phyloP scores from a whole-genome alignment of 1,140 invertebrate genomes.

The Drosophila setifemur region DNA sequence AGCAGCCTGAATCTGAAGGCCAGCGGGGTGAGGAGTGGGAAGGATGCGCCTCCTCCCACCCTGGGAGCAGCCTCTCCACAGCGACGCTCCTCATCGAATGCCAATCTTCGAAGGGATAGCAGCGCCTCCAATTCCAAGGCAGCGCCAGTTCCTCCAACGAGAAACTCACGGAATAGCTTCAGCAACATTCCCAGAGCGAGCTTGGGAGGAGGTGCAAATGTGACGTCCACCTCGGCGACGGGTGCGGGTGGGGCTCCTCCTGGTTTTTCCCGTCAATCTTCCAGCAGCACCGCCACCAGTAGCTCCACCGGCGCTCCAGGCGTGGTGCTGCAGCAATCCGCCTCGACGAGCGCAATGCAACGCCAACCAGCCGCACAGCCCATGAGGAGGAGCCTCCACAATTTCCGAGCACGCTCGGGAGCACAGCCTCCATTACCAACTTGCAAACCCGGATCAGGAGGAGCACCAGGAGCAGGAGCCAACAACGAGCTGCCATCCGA shows the following conservation, averaged over 20 bases:
- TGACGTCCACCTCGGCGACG: background rate
- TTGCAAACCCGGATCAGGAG: background rate
- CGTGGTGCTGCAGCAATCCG: constrained; percentile 52
- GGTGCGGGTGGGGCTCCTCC: constrained; percentile 26
- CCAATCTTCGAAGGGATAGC: constrained; percentile 72
- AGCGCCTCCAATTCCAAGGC: constrained; percentile 52
- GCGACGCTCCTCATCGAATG: constrained; percentile 71
- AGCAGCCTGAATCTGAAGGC: constrained; percentile 78
- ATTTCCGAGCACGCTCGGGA: constrained; percentile 46
- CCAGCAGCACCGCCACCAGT: constrained; percentile 64
- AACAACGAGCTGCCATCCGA: constrained; percentile 75
- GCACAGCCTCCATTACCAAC: constrained; percentile 9
- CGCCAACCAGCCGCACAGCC: constrained; percentile 42
- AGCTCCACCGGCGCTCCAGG: constrained; percentile 30
- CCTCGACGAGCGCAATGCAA: constrained; percentile 61
- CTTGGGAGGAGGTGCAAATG: constrained; percentile 25
- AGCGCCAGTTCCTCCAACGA: constrained; percentile 61
- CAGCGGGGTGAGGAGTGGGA: constrained; percentile 47
- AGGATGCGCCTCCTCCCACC: constrained; percentile 59
- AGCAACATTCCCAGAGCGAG: constrained; percentile 81
- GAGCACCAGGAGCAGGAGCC: constrained; percentile 8
- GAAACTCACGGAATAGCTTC: constrained; percentile 72
- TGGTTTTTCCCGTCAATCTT: constrained; percentile 65
- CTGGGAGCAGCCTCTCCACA: constrained; percentile 25
- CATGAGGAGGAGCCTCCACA: constrained; percentile 58